phyloP scores from a whole-genome alignment of 2,888 invertebrate genomes.

The Notodonta dromedarius region DNA sequence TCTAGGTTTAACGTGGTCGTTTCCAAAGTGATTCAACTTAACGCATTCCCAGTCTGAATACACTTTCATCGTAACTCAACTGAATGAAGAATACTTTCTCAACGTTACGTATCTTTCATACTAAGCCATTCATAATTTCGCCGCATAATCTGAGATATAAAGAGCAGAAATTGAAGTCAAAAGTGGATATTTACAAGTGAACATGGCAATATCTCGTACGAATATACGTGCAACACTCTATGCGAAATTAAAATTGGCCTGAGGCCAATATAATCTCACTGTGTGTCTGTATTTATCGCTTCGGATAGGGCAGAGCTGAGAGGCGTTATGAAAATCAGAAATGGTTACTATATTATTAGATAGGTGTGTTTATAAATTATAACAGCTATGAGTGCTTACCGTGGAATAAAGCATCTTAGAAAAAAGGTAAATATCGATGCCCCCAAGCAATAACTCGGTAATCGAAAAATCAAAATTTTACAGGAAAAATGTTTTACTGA shows the following conservation, averaged over 20 bases:
- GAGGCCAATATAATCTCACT: constrained; percentile 72
- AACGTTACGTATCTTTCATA: neutral
- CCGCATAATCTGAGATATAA: constrained; percentile 4
- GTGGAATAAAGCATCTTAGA: too few species aligned
- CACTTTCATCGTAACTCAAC: neutral
- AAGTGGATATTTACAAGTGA: constrained; percentile 53
- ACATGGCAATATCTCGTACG: constrained; percentile 52
- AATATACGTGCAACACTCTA: constrained; percentile 64
- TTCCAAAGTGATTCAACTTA: neutral
- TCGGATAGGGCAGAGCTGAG: constrained; percentile 29
- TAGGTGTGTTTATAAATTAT: too few species aligned
- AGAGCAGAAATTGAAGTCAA: constrained; percentile 25
- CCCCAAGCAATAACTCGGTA: too few species aligned
- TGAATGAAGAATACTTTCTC: neutral
- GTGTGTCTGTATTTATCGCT: constrained; percentile 61
- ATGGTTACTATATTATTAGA: too few species aligned
- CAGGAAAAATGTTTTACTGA: too few species aligned
- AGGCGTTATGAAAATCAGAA: constrained; percentile 39
- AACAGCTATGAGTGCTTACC: too few species aligned
- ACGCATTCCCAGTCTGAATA: neutral
- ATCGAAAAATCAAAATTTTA: too few species aligned
- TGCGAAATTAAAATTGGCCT: constrained; percentile 75
- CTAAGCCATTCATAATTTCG: neutral
- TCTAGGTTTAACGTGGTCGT: neutral
- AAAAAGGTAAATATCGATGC: too few species aligned